These are phyloP conservation scores for Mycetomoellerius zeteki DNA, from an alignment of 1,140 invertebrate species.

Conservation along the genomic window DNA sequence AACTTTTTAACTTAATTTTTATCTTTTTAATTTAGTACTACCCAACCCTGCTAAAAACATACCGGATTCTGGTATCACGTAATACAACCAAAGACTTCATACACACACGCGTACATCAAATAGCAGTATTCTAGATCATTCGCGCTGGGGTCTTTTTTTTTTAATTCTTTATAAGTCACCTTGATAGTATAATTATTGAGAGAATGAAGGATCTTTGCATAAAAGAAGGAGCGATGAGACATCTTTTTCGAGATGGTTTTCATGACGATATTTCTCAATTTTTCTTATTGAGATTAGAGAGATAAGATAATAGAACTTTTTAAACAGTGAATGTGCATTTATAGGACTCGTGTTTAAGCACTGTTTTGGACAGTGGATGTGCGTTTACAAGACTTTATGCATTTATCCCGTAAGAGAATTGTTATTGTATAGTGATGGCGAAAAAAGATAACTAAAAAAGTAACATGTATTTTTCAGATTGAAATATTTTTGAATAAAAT, in stretches of 20 bases:
- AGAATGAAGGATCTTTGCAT: not conserved
- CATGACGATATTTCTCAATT: not conserved
- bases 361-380: conserved; percentile 50
- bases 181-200: conserved; percentile 18
- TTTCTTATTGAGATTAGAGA: conserved; percentile 8
- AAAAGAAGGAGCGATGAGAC: not conserved
- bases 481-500: conserved; percentile 86
- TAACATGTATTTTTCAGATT: conserved; percentile 85
- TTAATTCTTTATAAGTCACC: not conserved
- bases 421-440: conserved; percentile 79
- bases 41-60: too few species aligned
- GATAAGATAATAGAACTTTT: conserved; percentile 16
- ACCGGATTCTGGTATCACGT: conserved; percentile 64
- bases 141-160: conserved; percentile 70
- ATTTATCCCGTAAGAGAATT: conserved; percentile 53
- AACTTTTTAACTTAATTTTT: too few species aligned
- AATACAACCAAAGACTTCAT: conserved; percentile 83
- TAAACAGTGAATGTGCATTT: conserved; percentile 58
- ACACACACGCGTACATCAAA: conserved; percentile 75
- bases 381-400: conserved; percentile 45
- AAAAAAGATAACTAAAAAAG: conserved; percentile 68
- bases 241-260: not conserved
- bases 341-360: conserved; percentile 22
- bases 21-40: too few species aligned
- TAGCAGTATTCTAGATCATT: conserved; percentile 81